These are phyloP conservation scores for Dreissena polymorpha DNA, from an alignment of 1,140 invertebrate species.

Conservation along the genomic window DNA sequence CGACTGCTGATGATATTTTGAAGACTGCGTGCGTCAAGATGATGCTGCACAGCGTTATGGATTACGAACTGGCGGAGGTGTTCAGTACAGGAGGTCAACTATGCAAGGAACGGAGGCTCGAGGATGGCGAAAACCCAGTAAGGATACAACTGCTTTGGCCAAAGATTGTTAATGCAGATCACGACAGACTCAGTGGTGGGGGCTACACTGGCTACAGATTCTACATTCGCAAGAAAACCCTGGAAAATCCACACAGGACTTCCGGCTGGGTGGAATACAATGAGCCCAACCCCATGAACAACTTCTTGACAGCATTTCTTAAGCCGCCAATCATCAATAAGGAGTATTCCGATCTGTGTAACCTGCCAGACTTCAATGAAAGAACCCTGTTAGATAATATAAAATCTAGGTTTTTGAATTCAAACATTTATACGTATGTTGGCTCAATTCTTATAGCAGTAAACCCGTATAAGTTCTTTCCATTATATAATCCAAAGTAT, in stretches of 20 bases:
- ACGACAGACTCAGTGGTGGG: constrained; percentile 82
- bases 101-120: constrained; percentile 95
- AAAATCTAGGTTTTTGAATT: constrained; percentile 91
- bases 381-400: constrained; percentile 95
- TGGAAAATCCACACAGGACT: constrained; percentile 65
- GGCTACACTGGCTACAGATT: constrained; percentile 81
- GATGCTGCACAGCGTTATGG: constrained; percentile 84
- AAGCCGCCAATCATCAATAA: constrained; percentile 91
- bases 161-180: constrained; percentile 80
- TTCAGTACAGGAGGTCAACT: constrained; percentile 87
- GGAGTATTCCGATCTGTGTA: constrained; percentile 97
- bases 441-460: constrained; percentile 97
- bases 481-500: constrained; percentile 99
- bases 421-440: constrained; percentile 98
- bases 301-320: constrained; percentile 93
- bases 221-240: constrained; percentile 78
- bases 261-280: constrained; percentile 89
- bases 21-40: constrained; percentile 91
- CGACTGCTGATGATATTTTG: constrained; percentile 93
- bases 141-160: constrained; percentile 97
- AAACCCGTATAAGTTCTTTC: constrained; percentile 92
- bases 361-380: constrained; percentile 96
- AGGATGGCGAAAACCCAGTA: constrained; percentile 92
- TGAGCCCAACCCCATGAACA: constrained; percentile 87
- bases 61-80: constrained; percentile 95